These are phyloP conservation scores for Dasysyrphus albostriatus DNA, from an alignment of 2,888 invertebrate genomes.

Conservation along the genomic window DNA sequence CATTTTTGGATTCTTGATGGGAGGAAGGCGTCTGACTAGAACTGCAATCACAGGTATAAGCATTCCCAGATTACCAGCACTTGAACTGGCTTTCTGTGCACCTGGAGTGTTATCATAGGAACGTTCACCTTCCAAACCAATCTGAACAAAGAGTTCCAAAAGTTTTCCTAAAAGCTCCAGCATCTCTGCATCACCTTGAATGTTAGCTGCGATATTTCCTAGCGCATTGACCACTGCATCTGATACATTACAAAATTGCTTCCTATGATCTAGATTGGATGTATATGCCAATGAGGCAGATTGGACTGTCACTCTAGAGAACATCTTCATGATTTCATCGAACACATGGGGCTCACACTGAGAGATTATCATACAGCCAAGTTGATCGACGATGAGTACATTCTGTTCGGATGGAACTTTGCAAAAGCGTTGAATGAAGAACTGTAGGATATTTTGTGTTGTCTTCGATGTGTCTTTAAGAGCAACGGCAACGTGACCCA, in stretches of 20 bases:
- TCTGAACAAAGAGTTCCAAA: slow-evolving; percentile 97
- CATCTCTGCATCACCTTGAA: slow-evolving; percentile 93
- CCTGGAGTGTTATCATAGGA: slow-evolving; percentile 95
- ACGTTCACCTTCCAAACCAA: slow-evolving; percentile 98
- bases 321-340: slow-evolving; percentile 99
- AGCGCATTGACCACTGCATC: slow-evolving; percentile 98
- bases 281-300: slow-evolving; percentile 92
- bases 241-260: slow-evolving; percentile 91
- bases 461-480: slow-evolving; percentile 97
- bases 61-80: slow-evolving; percentile 98
- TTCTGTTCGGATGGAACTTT: slow-evolving; percentile 96
- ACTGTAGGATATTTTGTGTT: slow-evolving; percentile 97
- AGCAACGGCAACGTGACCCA: slow-evolving; percentile 98
- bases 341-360: slow-evolving; percentile 93
- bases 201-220: slow-evolving; percentile 97
- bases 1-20: slow-evolving; percentile 95
- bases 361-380: slow-evolving; percentile 99
- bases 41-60: slow-evolving; percentile 99
- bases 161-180: slow-evolving; percentile 94
- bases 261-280: slow-evolving; percentile 86
- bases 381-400: slow-evolving; percentile 97
- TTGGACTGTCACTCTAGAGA: slow-evolving; percentile 97
- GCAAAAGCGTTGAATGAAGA: slow-evolving; percentile 98
- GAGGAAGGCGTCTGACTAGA: slow-evolving; percentile 91
- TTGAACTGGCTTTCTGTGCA: slow-evolving; percentile 93